These are phyloP conservation scores for Drosophila fulvimacula DNA, from an alignment of 2,888 invertebrate species.

Conservation along the genomic window DNA sequence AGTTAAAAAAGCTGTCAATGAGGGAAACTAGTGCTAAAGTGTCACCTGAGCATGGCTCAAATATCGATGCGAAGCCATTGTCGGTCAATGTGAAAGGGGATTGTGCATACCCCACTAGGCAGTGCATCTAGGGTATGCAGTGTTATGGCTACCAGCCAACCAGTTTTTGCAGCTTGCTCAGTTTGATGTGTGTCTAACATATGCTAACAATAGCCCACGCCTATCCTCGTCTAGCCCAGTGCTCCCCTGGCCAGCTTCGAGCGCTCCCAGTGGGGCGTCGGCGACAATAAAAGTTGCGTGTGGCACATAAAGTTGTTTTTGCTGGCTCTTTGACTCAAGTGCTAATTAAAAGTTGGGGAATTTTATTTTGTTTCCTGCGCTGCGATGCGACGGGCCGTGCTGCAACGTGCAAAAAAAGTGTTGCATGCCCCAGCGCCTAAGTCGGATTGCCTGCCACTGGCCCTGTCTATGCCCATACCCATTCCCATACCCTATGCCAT, in stretches of 20 bases:
- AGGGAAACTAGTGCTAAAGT: background rate
- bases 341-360: constrained; percentile 53
- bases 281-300: constrained; percentile 41
- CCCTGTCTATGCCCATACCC: background rate
- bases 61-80: too few species aligned
- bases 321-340: constrained; percentile 34
- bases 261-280: background rate
- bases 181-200: constrained; percentile 26
- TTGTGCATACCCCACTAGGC: background rate
- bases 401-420: constrained; percentile 1
- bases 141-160: background rate
- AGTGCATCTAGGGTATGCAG: background rate
- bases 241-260: background rate
- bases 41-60: background rate
- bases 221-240: background rate
- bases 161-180: constrained; percentile 25
- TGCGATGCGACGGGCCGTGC: constrained; percentile 2
- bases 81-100: background rate
- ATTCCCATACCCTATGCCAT: background rate
- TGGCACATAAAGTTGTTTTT: constrained; percentile 25
- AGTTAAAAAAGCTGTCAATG: too few species aligned
- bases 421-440: constrained; percentile 7
- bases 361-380: constrained; percentile 14
- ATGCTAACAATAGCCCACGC: constrained; percentile 7
- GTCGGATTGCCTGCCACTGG: background rate